Conservation (phyloP, 2,888 invertebrate species). For the Noctuana brunneofusca region DNA sequence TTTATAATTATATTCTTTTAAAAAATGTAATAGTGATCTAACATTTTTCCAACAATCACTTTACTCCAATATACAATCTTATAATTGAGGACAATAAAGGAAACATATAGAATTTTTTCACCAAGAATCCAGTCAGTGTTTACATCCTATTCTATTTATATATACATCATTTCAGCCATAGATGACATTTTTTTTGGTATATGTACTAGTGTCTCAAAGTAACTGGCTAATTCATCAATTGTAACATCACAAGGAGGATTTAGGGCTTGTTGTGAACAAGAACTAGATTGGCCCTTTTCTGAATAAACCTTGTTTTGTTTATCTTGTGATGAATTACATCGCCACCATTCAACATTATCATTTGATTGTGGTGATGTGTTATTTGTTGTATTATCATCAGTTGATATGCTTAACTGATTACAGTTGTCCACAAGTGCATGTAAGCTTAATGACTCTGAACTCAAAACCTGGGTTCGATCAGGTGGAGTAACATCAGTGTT, state of each 20-base stretch:
- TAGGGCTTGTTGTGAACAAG: conserved; percentile 91
- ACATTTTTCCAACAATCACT: neutral
- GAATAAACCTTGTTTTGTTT: conserved; percentile 49
- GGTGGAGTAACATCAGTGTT: conserved; percentile 42
- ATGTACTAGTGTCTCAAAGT: conserved; percentile 97
- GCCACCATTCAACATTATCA: conserved; percentile 64
- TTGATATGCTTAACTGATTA: conserved; percentile 71
- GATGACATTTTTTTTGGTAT: conserved; percentile 99
- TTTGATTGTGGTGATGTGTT: conserved; percentile 41
- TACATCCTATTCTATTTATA: conserved; percentile 65
- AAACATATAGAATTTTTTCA: too few species aligned
- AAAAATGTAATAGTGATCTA: neutral
- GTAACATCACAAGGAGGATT: conserved; percentile 92
- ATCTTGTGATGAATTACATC: conserved; percentile 44
- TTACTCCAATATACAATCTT: neutral
- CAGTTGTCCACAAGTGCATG: conserved; percentile 72
- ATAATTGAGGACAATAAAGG: neutral
- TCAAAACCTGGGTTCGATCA: conserved; percentile 39
- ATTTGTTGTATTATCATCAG: conserved; percentile 44
- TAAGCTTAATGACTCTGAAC: conserved; percentile 59
- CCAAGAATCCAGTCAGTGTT: neutral
- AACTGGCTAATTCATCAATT: conserved; percentile 96
- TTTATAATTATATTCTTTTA: neutral
- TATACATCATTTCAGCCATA: conserved; percentile 99
- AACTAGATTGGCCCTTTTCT: conserved; percentile 61